A percentile compares a stretch with the other conserved stretches of the same genome.
phyloP scores from a whole-genome alignment of 2,888 invertebrate species.

The Lasioglossum calceatum region DNA sequence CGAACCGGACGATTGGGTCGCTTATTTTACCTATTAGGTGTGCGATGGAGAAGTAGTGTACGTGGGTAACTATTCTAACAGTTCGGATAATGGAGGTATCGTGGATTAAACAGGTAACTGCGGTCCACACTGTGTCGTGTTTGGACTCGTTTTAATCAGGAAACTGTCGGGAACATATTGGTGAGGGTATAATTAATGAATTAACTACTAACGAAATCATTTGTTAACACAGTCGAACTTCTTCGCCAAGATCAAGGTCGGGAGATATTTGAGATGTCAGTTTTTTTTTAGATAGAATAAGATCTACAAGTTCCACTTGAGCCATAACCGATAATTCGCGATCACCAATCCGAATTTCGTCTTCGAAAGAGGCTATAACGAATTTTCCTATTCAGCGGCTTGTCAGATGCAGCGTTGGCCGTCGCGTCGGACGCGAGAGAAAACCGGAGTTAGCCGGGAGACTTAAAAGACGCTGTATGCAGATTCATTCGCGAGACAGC shows the following conservation, averaged over 20 bases:
- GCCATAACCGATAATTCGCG: background rate
- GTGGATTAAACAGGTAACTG: too few relatives aligned
- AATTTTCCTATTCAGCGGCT: background rate
- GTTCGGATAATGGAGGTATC: too few relatives aligned
- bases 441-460: background rate
- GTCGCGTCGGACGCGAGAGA: background rate
- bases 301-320: background rate
- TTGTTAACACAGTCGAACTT: too few relatives aligned
- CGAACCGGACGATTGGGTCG: too few relatives aligned
- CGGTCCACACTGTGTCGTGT: too few relatives aligned
- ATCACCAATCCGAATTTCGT: background rate
- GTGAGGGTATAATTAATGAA: too few relatives aligned
- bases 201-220: too few relatives aligned
- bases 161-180: too few relatives aligned
- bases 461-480: conserved; percentile 7
- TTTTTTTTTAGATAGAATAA: background rate
- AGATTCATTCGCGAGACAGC: background rate
- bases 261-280: background rate
- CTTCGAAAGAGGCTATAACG: background rate
- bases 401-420: background rate
- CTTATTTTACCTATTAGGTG: too few relatives aligned
- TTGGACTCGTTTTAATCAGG: too few relatives aligned
- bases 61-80: too few relatives aligned
- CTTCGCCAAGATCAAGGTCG: background rate
- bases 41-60: too few relatives aligned